Percentiles rank a stretch among this genome's conserved stretches.
Conservation (phyloP, 2,888 invertebrate genomes). For the Hofmannophila pseudospretella region DNA sequence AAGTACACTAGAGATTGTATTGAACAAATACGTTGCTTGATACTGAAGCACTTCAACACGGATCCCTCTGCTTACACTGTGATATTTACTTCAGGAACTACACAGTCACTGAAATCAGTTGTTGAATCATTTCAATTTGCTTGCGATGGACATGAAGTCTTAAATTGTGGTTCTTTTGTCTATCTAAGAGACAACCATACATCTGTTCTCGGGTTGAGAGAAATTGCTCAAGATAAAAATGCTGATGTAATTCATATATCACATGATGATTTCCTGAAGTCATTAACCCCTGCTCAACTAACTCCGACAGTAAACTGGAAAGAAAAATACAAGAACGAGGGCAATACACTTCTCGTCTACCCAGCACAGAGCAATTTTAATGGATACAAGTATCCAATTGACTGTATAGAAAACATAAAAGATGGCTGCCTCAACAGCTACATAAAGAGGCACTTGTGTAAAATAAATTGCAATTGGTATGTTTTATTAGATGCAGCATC, state of each 20-base stretch:
- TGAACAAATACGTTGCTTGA: constrained; percentile 89
- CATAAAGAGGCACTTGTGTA: constrained; percentile 48
- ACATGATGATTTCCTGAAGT: constrained; percentile 75
- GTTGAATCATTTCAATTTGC: constrained; percentile 88
- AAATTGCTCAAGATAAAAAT: constrained; percentile 79
- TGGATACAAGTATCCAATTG: constrained; percentile 91
- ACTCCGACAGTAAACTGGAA: constrained; percentile 9
- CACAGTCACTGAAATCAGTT: constrained; percentile 88
- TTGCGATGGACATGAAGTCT: constrained; percentile 28
- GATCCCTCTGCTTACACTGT: constrained; percentile 88
- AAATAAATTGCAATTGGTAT: constrained; percentile 79
- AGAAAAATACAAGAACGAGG: constrained; percentile 32
- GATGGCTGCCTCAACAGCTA: constrained; percentile 74
- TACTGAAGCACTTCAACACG: constrained; percentile 92
- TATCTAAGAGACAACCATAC: constrained; percentile 96
- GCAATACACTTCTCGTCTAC: constrained; percentile 84
- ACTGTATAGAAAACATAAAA: constrained; percentile 81
- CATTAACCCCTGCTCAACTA: constrained; percentile 23
- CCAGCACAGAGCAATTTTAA: constrained; percentile 98
- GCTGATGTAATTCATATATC: constrained; percentile 77
- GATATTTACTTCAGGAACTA: constrained; percentile 97
- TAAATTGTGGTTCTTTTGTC: constrained; percentile 80
- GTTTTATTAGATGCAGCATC: constrained; percentile 92
- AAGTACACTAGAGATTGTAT: constrained; percentile 89
- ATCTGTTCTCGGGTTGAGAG: constrained; percentile 95